Evolutionary conservation across 2,888 invertebrate genomes (phyloP).

Genomic region (Leptopilina myrica): DNA sequence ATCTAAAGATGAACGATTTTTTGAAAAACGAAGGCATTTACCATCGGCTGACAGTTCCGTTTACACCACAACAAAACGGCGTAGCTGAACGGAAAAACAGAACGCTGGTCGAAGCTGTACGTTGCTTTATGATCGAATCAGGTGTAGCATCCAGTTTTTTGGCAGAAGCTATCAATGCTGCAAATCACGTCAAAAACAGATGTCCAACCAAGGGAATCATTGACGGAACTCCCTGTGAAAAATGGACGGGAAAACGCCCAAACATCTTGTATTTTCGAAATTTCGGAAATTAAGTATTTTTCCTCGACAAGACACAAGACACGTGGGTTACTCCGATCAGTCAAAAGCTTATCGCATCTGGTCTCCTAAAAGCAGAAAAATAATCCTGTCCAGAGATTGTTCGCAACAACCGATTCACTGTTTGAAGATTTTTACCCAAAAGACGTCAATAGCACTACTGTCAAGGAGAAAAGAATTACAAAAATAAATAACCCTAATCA

Average conservation of each 20-base stretch:
- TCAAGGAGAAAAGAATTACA: background rate
- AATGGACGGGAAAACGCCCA: conserved; percentile 29
- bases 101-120: background rate
- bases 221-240: conserved; percentile 23
- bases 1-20: conserved; percentile 29
- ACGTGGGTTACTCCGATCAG: no score
- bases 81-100: conserved; percentile 36
- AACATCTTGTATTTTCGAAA: conserved; percentile 32
- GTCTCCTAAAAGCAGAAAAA: background rate
- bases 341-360: no score
- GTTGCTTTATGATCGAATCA: conserved; percentile 29
- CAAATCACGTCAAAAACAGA: conserved; percentile 42
- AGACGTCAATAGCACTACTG: background rate
- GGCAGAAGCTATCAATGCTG: conserved; percentile 40
- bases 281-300: conserved; percentile 34
- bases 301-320: background rate
- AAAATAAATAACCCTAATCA: no score
- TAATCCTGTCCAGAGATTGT: conserved; percentile 35
- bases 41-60: conserved; percentile 57
- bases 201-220: conserved; percentile 34
- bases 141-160: conserved; percentile 17
- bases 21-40: conserved; percentile 57
- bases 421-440: background rate
- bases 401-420: background rate
- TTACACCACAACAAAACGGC: conserved; percentile 65